Evolutionary conservation across 2,113 vertebrate species (phyloP).

Genomic region (Eolophus roseicapilla): DNA sequence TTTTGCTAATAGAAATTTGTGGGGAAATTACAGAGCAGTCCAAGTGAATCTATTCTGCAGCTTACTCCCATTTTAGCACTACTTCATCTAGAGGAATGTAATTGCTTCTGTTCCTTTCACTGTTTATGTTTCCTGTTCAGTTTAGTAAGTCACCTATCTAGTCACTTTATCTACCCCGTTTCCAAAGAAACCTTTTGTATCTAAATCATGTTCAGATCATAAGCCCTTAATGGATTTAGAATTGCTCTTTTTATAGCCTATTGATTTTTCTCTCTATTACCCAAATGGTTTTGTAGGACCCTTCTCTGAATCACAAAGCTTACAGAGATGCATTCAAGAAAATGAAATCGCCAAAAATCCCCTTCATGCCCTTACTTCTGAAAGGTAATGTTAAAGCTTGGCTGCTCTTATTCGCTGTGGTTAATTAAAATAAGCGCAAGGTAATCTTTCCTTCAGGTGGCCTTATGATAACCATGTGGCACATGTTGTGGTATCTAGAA

Average conservation of each 20-base stretch:
- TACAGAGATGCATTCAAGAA: constrained; percentile 97
- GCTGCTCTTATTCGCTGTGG: not conserved
- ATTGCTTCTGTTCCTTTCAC: constrained; percentile 45
- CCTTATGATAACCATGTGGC: not conserved
- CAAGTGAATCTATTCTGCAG: not conserved
- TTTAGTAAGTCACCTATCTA: constrained; percentile 50
- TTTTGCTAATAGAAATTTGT: constrained; percentile 12
- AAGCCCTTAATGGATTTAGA: constrained; percentile 43
- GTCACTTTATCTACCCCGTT: constrained; percentile 41
- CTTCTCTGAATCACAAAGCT: constrained; percentile 97
- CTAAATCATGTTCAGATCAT: constrained; percentile 64
- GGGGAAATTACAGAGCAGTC: constrained; percentile 27
- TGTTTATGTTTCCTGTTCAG: constrained; percentile 53
- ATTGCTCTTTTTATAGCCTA: constrained; percentile 62
- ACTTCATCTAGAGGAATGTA: constrained; percentile 5
- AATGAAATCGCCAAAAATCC: constrained; percentile 98
- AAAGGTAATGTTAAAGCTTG: constrained; percentile 82
- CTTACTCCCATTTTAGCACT: constrained; percentile 19
- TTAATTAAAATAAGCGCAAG: not conserved
- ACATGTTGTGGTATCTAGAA: not conserved
- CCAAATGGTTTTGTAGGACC: constrained; percentile 85
- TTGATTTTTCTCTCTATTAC: constrained; percentile 72
- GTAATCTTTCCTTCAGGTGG: not conserved
- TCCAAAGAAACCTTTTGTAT: constrained; percentile 42
- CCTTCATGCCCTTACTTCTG: constrained; percentile 94